Conservation (phyloP, 23 tunicate species). For the Phallusia fumigata region DNA sequence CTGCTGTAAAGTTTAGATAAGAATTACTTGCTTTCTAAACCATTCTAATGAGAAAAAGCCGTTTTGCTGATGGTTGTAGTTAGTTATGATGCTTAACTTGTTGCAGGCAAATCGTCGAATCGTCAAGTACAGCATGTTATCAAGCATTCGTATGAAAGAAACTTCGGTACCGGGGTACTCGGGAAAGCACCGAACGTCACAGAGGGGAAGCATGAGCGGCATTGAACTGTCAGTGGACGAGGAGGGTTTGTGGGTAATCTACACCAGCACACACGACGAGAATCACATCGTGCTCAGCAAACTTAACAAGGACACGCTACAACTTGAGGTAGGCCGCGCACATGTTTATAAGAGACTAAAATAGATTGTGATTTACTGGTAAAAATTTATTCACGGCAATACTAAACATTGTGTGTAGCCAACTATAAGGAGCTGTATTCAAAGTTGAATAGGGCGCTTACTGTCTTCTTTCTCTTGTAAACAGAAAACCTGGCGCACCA, state of each 20-base stretch:
- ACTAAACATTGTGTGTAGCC: no score
- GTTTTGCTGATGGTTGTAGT: no score
- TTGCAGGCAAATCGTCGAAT: constrained; percentile 18
- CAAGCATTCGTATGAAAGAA: constrained; percentile 32
- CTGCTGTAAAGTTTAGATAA: no score
- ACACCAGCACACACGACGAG: constrained; percentile 23
- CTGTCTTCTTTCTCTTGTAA: constrained; percentile 5
- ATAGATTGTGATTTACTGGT: no score
- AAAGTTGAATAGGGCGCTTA: no score
- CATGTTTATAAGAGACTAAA: no score
- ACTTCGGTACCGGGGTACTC: constrained; percentile 19
- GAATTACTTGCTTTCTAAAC: no score
- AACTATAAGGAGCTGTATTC: no score
- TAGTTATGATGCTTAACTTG: no score
- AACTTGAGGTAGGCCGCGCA: constrained; percentile 44
- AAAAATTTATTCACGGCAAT: no score
- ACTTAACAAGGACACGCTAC: constrained; percentile 50
- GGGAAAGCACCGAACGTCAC: neutral
- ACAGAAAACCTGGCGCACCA: constrained; percentile 77
- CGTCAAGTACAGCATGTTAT: constrained; percentile 39
- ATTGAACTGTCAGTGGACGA: constrained; percentile 71
- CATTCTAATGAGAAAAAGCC: no score
- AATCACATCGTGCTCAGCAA: constrained; percentile 41
- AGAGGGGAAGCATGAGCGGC: constrained; percentile 1
- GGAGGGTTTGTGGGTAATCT: constrained; percentile 70